phyloP scores from a whole-genome alignment of 2,797 vertebrate genomes.

The Eidolon dupreanum region DNA sequence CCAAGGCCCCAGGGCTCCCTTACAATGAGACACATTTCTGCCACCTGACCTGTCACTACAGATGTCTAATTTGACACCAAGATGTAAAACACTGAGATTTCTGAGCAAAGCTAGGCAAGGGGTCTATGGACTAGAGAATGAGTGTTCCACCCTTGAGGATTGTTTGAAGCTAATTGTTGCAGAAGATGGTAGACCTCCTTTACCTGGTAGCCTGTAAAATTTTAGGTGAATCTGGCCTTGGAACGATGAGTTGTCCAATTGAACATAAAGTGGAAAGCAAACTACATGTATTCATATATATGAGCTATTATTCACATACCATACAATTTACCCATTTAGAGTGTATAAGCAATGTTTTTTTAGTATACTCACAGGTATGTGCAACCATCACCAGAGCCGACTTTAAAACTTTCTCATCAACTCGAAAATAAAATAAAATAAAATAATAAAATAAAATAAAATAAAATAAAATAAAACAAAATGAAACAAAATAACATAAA shows the following conservation, averaged over 20 bases:
- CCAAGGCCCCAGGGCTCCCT: neutral
- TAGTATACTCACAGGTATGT: neutral
- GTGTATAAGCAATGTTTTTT: neutral
- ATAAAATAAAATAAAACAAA: too few relatives aligned
- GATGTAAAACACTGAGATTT: neutral
- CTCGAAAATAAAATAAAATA: neutral
- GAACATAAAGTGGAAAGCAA: conserved; percentile 1
- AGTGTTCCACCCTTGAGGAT: neutral
- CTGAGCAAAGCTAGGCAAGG: neutral
- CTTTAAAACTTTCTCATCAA: conserved; percentile 21
- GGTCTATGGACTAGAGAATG: neutral
- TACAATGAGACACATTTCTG: neutral
- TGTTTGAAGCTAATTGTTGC: neutral
- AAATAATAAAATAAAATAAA: too few relatives aligned
- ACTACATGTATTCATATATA: neutral
- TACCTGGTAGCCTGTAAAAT: neutral
- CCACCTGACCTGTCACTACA: neutral
- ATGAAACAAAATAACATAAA: neutral
- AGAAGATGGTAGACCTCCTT: neutral
- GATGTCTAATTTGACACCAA: neutral
- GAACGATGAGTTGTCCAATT: neutral
- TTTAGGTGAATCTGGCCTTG: neutral
- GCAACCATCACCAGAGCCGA: neutral
- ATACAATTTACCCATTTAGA: neutral
- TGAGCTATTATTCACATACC: neutral